These are phyloP conservation scores for Papilio glaucus DNA, from an alignment of 1,140 invertebrate species.

Conservation along the genomic window DNA sequence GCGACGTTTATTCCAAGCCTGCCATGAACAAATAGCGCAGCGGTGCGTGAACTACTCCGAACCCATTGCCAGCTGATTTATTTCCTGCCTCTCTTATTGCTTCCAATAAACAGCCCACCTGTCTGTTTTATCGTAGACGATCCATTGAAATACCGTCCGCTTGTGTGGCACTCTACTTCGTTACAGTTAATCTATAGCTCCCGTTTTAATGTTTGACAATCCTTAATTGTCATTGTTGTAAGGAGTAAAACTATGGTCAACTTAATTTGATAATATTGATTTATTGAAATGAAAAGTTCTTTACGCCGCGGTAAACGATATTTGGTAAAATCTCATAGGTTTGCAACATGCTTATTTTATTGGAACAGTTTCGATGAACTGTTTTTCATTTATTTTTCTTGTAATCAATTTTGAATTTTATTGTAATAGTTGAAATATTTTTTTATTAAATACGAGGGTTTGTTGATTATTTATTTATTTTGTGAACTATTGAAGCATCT, in stretches of 20 bases:
- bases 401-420: too few relatives aligned
- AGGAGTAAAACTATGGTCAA: neutral
- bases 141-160: constrained; percentile 25
- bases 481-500: too few relatives aligned
- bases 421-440: too few relatives aligned
- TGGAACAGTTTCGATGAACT: too few relatives aligned
- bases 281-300: too few relatives aligned
- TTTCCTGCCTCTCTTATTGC: constrained; percentile 49
- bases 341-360: too few relatives aligned
- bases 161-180: constrained; percentile 20
- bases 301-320: too few relatives aligned
- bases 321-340: too few relatives aligned
- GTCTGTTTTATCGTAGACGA: constrained; percentile 27
- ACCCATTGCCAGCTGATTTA: constrained; percentile 45
- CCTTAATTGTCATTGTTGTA: neutral
- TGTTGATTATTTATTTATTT: too few relatives aligned
- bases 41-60: constrained; percentile 23
- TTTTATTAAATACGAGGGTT: too few relatives aligned
- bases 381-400: too few relatives aligned
- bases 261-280: too few relatives aligned
- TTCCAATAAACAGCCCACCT: constrained; percentile 45
- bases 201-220: neutral
- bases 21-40: neutral
- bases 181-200: neutral
- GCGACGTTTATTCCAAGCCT: neutral